Percentiles rank a stretch among this genome's conserved stretches.
Conservation (phyloP, 2,888 invertebrate species). For the Cephus sareptanus region DNA sequence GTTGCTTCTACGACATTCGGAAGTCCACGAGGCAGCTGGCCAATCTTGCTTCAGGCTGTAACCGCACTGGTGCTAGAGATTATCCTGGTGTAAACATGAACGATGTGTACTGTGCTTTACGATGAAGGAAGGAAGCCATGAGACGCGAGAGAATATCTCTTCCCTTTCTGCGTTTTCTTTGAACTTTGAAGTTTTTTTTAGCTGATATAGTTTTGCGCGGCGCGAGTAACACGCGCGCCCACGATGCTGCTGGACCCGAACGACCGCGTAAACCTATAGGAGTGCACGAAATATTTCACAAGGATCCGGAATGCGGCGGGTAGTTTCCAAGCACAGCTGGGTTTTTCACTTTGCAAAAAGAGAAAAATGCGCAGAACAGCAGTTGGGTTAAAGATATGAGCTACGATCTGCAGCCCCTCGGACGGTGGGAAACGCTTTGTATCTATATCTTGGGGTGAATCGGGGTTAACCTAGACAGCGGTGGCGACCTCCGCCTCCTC, state of each 20-base stretch:
- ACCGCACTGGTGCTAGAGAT: neutral
- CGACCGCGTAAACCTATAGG: neutral
- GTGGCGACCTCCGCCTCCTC: neutral
- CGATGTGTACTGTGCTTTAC: neutral
- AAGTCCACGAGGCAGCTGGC: neutral
- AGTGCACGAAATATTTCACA: neutral
- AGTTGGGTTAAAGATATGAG: neutral
- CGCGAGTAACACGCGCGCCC: neutral
- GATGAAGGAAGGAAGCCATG: neutral
- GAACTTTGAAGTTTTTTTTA: neutral
- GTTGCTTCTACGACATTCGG: neutral
- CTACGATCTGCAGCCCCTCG: neutral
- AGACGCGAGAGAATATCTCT: neutral
- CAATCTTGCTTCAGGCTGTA: neutral
- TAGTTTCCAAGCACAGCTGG: neutral
- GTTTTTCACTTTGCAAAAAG: neutral
- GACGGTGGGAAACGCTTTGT: neutral
- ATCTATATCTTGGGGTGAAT: neutral
- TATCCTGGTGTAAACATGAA: neutral
- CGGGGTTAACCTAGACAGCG: neutral
- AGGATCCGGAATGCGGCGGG: neutral
- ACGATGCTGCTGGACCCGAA: neutral
- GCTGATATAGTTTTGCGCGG: neutral
- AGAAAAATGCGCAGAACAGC: neutral
- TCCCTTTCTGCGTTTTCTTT: neutral